Conservation (phyloP, 2,888 invertebrate species). For the Candidula unifasciata region DNA sequence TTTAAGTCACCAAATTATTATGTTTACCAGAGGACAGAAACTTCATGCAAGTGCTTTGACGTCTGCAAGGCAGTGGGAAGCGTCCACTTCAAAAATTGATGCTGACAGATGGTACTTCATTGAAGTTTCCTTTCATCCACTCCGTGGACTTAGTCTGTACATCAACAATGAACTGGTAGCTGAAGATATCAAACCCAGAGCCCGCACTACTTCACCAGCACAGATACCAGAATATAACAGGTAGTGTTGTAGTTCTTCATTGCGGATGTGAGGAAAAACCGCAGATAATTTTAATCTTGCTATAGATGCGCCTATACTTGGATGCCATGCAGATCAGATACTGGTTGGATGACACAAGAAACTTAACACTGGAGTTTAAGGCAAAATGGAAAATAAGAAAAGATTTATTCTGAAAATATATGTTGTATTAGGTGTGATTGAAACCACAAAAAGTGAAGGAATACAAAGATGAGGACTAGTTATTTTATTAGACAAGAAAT, state of each 20-base stretch:
- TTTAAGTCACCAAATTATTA: background rate
- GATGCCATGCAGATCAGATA: too few species aligned
- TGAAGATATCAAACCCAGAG: slow-evolving; percentile 18
- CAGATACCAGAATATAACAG: background rate
- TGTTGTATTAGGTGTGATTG: too few species aligned
- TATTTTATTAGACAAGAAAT: too few species aligned
- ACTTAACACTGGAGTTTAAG: too few species aligned
- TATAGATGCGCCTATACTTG: too few species aligned
- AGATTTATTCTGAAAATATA: too few species aligned
- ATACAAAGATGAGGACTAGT: too few species aligned
- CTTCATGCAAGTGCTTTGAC: slow-evolving; percentile 61
- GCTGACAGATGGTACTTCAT: slow-evolving; percentile 67
- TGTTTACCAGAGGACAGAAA: slow-evolving; percentile 48
- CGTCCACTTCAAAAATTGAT: slow-evolving; percentile 57
- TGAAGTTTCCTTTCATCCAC: slow-evolving; percentile 71
- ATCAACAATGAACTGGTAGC: slow-evolving; percentile 60
- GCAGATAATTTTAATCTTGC: background rate
- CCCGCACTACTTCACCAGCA: background rate
- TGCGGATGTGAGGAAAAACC: background rate
- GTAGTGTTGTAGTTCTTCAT: background rate
- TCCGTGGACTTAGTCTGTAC: slow-evolving; percentile 65
- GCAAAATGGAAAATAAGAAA: too few species aligned
- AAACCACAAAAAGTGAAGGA: too few species aligned
- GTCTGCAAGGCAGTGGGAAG: slow-evolving; percentile 63
- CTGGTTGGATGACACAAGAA: too few species aligned